Evolutionary conservation across 2,113 vertebrate species (phyloP).

Genomic region (Malurus alboscapulatus): DNA sequence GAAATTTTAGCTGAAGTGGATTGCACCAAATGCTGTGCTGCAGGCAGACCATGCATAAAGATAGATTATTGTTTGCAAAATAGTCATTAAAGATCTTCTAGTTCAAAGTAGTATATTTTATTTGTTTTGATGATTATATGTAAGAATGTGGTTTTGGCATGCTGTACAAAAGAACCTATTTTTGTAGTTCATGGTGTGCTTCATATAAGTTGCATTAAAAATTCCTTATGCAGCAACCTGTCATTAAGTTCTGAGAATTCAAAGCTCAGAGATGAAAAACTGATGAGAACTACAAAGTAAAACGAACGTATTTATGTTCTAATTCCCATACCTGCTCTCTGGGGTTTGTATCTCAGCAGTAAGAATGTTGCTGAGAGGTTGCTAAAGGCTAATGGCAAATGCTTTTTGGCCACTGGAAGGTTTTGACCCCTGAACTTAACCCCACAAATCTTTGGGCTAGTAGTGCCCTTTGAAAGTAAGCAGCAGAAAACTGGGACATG

Average conservation of each 20-base stretch:
- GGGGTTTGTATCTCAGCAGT: not conserved
- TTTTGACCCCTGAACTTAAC: not conserved
- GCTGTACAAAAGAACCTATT: not conserved
- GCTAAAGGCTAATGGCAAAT: not conserved
- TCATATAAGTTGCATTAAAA: not conserved
- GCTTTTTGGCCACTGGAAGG: not conserved
- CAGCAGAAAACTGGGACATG: not conserved
- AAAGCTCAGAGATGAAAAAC: not conserved
- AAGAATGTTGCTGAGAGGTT: not conserved
- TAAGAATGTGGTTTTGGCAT: not conserved
- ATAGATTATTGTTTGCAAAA: not conserved
- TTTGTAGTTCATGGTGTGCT: not conserved
- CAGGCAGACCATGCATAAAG: not conserved
- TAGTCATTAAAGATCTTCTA: not conserved
- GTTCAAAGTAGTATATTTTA: not conserved
- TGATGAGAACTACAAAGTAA: not conserved
- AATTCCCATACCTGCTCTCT: not conserved
- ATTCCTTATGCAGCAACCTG: not conserved
- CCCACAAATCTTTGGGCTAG: not conserved
- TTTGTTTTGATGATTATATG: not conserved
- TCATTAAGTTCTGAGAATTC: constrained; percentile 18
- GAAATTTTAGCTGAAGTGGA: not conserved
- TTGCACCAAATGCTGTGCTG: not conserved
- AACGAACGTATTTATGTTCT: not conserved
- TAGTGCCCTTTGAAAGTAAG: not conserved